phyloP scores from a whole-genome alignment of 1,140 invertebrate species.

The Mya arenaria region DNA sequence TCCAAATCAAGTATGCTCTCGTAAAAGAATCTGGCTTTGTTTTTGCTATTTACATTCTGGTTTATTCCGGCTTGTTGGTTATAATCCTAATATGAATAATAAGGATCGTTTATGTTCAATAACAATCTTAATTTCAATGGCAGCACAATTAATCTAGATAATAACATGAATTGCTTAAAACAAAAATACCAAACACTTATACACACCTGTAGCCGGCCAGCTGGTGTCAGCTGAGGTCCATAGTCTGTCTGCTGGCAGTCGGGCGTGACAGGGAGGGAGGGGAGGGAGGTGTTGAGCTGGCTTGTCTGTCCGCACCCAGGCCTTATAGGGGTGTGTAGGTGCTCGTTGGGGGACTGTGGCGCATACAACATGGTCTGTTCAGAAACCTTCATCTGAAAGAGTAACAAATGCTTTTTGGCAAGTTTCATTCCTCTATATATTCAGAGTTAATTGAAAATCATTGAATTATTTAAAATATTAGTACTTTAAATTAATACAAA shows the following conservation, averaged over 20 bases:
- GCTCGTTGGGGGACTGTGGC: conserved; percentile 4
- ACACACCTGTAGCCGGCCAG: conserved; percentile 45
- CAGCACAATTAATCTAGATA: too few relatives aligned
- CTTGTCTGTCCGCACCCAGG: conserved; percentile 17
- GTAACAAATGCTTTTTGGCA: too few relatives aligned
- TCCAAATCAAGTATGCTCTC: background rate
- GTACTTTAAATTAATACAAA: background rate
- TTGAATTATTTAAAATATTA: background rate
- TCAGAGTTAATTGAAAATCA: background rate
- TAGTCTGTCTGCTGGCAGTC: conserved; percentile 22
- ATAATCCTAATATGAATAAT: too few relatives aligned
- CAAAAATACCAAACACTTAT: too few relatives aligned
- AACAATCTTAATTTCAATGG: too few relatives aligned
- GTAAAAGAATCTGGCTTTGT: too few relatives aligned
- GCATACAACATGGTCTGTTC: background rate
- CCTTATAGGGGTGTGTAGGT: background rate
- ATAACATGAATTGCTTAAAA: too few relatives aligned
- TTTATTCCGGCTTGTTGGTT: too few relatives aligned
- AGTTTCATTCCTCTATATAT: too few relatives aligned
- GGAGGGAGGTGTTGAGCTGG: conserved; percentile 8
- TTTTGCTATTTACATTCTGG: too few relatives aligned
- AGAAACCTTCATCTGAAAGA: background rate
- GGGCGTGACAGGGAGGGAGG: conserved; percentile 26
- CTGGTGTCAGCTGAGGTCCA: conserved; percentile 37
- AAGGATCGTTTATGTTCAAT: too few relatives aligned